phyloP scores from a whole-genome alignment of 2,888 invertebrate genomes.

The Alentia gelatinosa region DNA sequence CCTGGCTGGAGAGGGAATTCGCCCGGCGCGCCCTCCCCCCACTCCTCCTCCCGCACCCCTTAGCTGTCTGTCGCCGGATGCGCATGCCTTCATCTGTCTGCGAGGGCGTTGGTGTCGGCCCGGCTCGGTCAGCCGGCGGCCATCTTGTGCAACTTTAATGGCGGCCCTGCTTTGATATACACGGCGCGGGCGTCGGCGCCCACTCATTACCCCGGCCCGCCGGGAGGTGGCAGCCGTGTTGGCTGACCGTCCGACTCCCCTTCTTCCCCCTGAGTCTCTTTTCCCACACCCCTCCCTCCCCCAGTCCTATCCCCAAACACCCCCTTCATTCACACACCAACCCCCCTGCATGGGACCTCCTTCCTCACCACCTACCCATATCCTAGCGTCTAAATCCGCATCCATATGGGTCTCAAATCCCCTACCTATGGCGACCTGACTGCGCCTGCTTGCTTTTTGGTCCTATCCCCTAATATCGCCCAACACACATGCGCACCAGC shows the following conservation, averaged over 20 bases:
- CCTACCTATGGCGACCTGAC: no score
- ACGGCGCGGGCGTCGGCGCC: not conserved
- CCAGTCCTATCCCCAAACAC: not conserved
- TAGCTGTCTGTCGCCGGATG: not conserved
- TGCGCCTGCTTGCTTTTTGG: no score
- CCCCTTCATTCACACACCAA: not conserved
- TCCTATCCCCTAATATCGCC: not conserved
- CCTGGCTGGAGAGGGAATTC: not conserved
- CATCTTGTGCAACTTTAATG: constrained; percentile 42
- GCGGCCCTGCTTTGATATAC: constrained; percentile 26
- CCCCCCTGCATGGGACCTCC: not conserved
- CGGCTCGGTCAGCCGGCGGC: not conserved
- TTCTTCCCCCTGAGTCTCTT: not conserved
- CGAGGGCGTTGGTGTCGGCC: not conserved
- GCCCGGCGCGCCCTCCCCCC: not conserved
- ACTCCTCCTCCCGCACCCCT: not conserved
- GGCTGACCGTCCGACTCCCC: not conserved
- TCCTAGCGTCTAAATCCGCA: no score
- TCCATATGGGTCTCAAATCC: no score
- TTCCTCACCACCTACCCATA: not conserved
- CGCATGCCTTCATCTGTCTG: constrained; percentile 14
- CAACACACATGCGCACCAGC: not conserved
- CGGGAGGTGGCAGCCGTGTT: not conserved
- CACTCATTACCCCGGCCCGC: not conserved
- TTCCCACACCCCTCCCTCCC: not conserved